Base-by-base conservation (phyloP, 35 echinoderm and acorn worm genomes). In the Patiria miniata region DNA sequence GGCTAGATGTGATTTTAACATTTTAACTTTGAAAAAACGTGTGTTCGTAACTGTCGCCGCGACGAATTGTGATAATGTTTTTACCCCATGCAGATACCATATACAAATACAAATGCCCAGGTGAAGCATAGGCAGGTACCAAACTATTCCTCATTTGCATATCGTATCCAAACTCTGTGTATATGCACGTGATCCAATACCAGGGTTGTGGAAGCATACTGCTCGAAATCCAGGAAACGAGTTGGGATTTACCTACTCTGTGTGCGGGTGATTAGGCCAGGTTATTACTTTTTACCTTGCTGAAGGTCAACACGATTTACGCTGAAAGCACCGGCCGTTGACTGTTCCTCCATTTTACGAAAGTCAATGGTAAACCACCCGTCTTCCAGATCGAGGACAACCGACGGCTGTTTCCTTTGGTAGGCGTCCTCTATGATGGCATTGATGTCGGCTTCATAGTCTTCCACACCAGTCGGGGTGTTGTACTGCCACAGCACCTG, bases 371-470 rank as follows among this genome's bases (percentile, higher is more conserved):
- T 32, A 14, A 39, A 21, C 6, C 8, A 18, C 36, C 82, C 82
- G 0, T 84, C 82, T 65, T 84, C 82, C 53, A 84, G 1, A 19
- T 84, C 82, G 38, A 61, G 30, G 12, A 16, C 38, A 8, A 84
- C 6, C 16, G 8, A 36, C 10, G 52, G 14, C 36, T 37, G 28
- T 58, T 84, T 84, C 34, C 33, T 40, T 19, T 84, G 52, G 57
- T 84, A 61, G 9, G 52, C 82, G 9, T 61, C 17, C 15, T 84
- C 82, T n/a, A 84, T 0, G 10, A 36, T 7, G 30, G 82, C 82
- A 38, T 84, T 84, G 6, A 84, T 1, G 1, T 65, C 82, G 53
- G 53, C 82, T 21, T 84, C 82, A 60, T 84, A 84, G 54, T 84
- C 82, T 51, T 40, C 82, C 82, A 9, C 21, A 38, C 82, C 82